Evolutionary conservation across 2,113 vertebrate genomes (phyloP).

Genomic region (Dipodomys stephensi): DNA sequence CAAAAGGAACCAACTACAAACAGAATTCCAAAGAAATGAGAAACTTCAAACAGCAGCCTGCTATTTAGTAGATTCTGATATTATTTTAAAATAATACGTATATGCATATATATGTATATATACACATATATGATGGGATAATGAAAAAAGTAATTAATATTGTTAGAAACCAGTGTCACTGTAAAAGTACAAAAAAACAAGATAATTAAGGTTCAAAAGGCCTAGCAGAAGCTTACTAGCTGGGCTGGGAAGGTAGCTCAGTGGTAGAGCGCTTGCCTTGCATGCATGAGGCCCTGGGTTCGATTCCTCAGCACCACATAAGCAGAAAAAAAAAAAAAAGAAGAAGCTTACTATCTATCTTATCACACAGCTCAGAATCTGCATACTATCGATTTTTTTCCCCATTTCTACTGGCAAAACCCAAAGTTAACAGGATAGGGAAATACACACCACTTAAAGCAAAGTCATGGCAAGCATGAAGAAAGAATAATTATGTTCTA

Average conservation of each 20-base stretch:
- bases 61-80: not conserved
- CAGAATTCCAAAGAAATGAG: not conserved
- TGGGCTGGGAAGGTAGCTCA: too few species aligned
- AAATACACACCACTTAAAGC: not conserved
- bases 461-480: not conserved
- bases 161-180: not conserved
- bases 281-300: too few species aligned
- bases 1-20: constrained; percentile 18
- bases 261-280: too few species aligned
- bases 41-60: not conserved
- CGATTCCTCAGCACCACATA: too few species aligned
- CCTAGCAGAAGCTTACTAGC: not conserved
- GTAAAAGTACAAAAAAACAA: not conserved
- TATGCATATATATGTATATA: not conserved
- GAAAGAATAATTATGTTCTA: not conserved
- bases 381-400: not conserved
- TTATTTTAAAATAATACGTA: constrained; percentile 26
- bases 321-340: too few species aligned
- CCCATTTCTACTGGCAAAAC: not conserved
- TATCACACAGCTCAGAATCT: not conserved
- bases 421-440: not conserved
- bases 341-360: not conserved
- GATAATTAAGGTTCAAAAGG: not conserved
- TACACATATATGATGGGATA: not conserved
- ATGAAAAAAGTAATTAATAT: constrained; percentile 2